These are phyloP conservation scores for Chiloscyllium plagiosum DNA, from an alignment of 2,113 vertebrate species.

Conservation along the genomic window DNA sequence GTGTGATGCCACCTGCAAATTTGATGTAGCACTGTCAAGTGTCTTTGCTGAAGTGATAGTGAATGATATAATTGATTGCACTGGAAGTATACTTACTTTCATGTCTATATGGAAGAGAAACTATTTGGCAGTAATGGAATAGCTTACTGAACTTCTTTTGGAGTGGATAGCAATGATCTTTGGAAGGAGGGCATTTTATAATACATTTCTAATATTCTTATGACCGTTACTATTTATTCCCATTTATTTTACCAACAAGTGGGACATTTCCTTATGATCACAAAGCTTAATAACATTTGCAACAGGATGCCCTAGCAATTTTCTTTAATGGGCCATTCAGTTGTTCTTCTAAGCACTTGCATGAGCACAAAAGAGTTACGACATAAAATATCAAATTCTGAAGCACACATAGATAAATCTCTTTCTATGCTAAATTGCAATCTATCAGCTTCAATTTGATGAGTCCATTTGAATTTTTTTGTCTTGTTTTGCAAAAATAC, in stretches of 20 bases:
- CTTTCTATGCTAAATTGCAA: not conserved
- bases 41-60: not conserved
- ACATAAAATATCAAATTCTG: not conserved
- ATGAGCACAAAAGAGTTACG: not conserved
- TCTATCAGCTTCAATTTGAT: not conserved
- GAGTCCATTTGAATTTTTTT: not conserved
- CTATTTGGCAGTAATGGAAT: not conserved
- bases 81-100: not conserved
- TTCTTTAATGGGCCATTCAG: not conserved
- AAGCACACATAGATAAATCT: not conserved
- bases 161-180: not conserved
- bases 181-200: not conserved
- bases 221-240: not conserved
- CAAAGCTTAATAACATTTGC: not conserved
- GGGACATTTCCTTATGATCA: not conserved
- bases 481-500: not conserved
- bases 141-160: not conserved
- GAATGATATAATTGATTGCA: not conserved
- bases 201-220: not conserved
- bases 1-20: too few species aligned
- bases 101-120: not conserved
- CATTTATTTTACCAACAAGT: not conserved
- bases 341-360: not conserved
- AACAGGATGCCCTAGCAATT: not conserved
- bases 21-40: not conserved